phyloP scores from a whole-genome alignment of 37 sponge, comb jelly and placozoan species.

The Axinella damicornis region DNA sequence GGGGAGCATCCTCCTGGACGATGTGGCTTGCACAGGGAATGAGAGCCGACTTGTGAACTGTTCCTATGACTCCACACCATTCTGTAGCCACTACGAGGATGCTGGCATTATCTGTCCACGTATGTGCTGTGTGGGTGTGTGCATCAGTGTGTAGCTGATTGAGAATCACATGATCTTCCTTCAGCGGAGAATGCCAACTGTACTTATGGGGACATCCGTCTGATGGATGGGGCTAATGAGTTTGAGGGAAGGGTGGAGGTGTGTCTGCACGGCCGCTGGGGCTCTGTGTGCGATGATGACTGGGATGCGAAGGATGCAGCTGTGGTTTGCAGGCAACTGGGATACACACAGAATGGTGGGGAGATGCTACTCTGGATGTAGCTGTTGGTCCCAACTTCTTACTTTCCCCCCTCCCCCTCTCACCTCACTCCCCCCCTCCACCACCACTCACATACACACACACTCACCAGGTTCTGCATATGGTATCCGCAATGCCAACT shows the following conservation, averaged over 20 bases:
- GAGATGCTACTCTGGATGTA: too few relatives aligned
- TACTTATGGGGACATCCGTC: background rate
- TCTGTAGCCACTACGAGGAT: conserved; percentile 12
- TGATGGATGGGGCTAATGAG: background rate
- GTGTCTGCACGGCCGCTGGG: background rate
- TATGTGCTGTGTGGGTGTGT: background rate
- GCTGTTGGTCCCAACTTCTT: too few relatives aligned
- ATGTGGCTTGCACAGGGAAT: background rate
- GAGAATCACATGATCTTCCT: too few relatives aligned
- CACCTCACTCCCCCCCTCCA: too few relatives aligned
- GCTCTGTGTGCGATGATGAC: background rate
- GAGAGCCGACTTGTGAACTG: conserved; percentile 9
- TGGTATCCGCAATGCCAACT: background rate
- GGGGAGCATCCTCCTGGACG: background rate
- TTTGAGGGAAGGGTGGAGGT: background rate
- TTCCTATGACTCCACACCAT: background rate
- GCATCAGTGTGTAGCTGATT: too few relatives aligned
- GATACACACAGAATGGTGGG: too few relatives aligned
- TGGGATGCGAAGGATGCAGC: background rate
- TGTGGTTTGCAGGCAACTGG: background rate
- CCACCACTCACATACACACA: background rate
- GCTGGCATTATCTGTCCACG: conserved; percentile 42
- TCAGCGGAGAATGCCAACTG: too few relatives aligned
- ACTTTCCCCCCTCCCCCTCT: too few relatives aligned
- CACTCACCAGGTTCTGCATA: background rate